Conservation (phyloP, 1,140 invertebrate genomes). For the Oppia nitens region DNA sequence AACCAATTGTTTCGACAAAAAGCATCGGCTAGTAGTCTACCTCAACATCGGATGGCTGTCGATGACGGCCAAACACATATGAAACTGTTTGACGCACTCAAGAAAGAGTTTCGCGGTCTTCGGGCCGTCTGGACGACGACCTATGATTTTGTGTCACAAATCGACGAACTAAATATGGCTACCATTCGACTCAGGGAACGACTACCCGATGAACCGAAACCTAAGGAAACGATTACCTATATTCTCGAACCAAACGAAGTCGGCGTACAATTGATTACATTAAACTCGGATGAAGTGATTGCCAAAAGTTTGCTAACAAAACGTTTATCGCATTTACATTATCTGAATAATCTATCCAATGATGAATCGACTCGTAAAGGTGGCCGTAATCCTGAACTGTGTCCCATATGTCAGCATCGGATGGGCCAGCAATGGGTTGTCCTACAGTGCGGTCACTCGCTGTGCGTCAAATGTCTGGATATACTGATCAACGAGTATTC, state of each 20-base stretch:
- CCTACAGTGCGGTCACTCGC: conserved; percentile 47
- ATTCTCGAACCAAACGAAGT: conserved; percentile 13
- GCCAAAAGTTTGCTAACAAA: conserved; percentile 28
- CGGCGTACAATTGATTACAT: background rate
- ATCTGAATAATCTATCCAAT: conserved; percentile 34
- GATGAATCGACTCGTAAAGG: conserved; percentile 28
- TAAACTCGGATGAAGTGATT: conserved; percentile 11
- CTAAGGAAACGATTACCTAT: conserved; percentile 20
- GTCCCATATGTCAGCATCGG: conserved; percentile 46
- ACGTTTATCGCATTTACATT: conserved; percentile 36
- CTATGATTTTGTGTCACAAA: conserved; percentile 39
- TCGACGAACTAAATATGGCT: conserved; percentile 57
- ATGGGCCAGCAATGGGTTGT: conserved; percentile 44
- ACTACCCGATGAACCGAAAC: conserved; percentile 29
- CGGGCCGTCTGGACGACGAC: conserved; percentile 41
- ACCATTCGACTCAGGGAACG: conserved; percentile 42
- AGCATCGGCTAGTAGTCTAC: background rate
- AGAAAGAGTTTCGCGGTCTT: conserved; percentile 44
- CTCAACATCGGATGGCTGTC: conserved; percentile 17
- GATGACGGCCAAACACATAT: conserved; percentile 39
- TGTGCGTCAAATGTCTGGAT: conserved; percentile 42
- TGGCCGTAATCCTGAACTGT: conserved; percentile 40
- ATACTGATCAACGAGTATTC: conserved; percentile 28
- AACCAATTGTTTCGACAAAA: conserved; percentile 24
- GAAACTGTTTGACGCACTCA: conserved; percentile 39